Conservation (phyloP, 1,140 invertebrate species). For the Artemia franciscana region DNA sequence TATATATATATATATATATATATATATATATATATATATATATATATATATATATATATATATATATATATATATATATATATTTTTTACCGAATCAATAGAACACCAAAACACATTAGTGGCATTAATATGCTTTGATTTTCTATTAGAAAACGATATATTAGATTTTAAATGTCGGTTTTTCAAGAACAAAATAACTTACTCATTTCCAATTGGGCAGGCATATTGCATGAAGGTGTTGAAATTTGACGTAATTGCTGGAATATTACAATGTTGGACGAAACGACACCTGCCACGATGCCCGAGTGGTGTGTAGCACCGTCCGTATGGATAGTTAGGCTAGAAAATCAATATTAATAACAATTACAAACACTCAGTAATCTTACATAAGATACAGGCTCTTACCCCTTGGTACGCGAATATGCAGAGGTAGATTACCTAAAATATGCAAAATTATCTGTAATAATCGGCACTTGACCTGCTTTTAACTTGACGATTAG, state of each 20-base stretch:
- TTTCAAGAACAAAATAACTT: conserved; percentile 1
- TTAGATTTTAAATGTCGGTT: neutral
- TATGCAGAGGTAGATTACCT: too few species aligned
- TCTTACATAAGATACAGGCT: neutral
- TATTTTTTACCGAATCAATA: neutral
- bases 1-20: too few species aligned
- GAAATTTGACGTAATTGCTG: conserved; percentile 3
- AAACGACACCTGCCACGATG: conserved; percentile 6
- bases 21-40: too few species aligned
- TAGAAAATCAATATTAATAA: neutral
- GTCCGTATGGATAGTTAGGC: conserved; percentile 8
- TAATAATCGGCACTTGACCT: neutral
- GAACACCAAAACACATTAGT: neutral
- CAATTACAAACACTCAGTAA: neutral
- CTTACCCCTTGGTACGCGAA: too few species aligned
- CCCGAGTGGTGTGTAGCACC: conserved; percentile 6
- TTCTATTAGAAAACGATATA: neutral
- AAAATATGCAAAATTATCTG: neutral
- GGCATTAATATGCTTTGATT: neutral
- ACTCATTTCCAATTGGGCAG: conserved; percentile 10
- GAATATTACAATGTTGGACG: conserved; percentile 7
- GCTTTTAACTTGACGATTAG: too few species aligned
- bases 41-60: too few species aligned
- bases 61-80: neutral
- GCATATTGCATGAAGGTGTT: conserved; percentile 6